Conservation (phyloP, 2,113 vertebrate genomes). For the Psilopsiagon aurifrons region DNA sequence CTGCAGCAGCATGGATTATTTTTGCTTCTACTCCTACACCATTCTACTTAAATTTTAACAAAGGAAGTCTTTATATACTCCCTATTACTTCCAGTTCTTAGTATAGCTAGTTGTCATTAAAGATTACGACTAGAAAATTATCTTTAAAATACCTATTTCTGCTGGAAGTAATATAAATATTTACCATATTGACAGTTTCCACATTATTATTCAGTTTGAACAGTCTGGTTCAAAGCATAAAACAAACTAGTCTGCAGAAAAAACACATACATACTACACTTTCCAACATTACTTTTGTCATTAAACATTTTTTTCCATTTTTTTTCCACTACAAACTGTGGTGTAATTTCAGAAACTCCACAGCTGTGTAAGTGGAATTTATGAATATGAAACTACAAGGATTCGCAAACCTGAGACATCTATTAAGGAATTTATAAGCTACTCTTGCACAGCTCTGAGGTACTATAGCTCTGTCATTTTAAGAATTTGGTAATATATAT, state of each 20-base stretch:
- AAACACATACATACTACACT: neutral
- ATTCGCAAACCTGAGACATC: neutral
- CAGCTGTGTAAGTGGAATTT: neutral
- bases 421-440: neutral
- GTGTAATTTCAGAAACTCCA: neutral
- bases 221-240: neutral
- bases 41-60: neutral
- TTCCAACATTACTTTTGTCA: neutral
- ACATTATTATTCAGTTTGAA: neutral
- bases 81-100: neutral
- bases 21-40: neutral
- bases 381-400: accelerated
- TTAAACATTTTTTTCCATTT: neutral
- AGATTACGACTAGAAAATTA: neutral
- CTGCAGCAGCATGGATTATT: neutral
- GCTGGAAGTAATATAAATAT: neutral
- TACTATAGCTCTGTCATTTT: neutral
- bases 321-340: neutral
- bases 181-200: neutral
- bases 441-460: neutral
- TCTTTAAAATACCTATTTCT: neutral
- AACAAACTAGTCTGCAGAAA: neutral
- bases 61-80: neutral
- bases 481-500: neutral
- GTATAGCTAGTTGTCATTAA: neutral